A percentile compares a stretch with the other conserved stretches of the same genome.
Conservation (phyloP, 2,888 invertebrate genomes). For the Caenorhabditis angaria region DNA sequence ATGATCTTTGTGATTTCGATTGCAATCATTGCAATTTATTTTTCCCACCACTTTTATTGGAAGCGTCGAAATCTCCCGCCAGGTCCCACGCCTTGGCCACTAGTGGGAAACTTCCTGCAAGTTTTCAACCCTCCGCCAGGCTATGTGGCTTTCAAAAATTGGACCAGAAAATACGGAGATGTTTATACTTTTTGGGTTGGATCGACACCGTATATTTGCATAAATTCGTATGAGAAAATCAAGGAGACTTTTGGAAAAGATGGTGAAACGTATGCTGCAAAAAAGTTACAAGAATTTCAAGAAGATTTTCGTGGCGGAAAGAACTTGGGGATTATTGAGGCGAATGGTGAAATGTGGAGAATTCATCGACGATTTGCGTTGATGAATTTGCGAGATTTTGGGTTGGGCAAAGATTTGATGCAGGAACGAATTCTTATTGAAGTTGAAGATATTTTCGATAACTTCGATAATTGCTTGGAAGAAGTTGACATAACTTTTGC, state of each 20-base stretch:
- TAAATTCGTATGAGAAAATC: slow-evolving; percentile 37
- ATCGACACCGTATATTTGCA: slow-evolving; percentile 24
- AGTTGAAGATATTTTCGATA: slow-evolving; percentile 32
- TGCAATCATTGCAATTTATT: too few species aligned
- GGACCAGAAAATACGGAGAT: slow-evolving; percentile 35
- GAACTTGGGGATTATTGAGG: slow-evolving; percentile 41
- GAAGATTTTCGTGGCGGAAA: slow-evolving; percentile 26
- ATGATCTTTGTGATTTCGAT: too few species aligned
- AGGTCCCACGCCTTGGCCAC: slow-evolving; percentile 41
- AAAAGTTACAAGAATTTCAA: slow-evolving; percentile 31
- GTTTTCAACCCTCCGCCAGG: slow-evolving; percentile 33
- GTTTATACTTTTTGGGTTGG: slow-evolving; percentile 47
- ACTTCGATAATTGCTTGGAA: neutral
- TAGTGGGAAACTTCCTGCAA: slow-evolving; percentile 38
- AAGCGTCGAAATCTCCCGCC: slow-evolving; percentile 44
- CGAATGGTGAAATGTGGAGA: slow-evolving; percentile 40
- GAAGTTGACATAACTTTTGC: neutral
- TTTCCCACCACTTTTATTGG: too few species aligned
- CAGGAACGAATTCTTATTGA: slow-evolving; percentile 32
- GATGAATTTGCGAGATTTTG: slow-evolving; percentile 27
- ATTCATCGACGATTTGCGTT: slow-evolving; percentile 36
- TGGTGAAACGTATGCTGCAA: slow-evolving; percentile 44
- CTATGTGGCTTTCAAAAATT: slow-evolving; percentile 30
- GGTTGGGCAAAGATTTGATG: slow-evolving; percentile 43
- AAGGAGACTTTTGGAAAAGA: slow-evolving; percentile 49